Percentiles rank a stretch among this genome's conserved stretches.
Evolutionary conservation across 2,888 invertebrate species (phyloP).

Genomic region (Fragum fragum): DNA sequence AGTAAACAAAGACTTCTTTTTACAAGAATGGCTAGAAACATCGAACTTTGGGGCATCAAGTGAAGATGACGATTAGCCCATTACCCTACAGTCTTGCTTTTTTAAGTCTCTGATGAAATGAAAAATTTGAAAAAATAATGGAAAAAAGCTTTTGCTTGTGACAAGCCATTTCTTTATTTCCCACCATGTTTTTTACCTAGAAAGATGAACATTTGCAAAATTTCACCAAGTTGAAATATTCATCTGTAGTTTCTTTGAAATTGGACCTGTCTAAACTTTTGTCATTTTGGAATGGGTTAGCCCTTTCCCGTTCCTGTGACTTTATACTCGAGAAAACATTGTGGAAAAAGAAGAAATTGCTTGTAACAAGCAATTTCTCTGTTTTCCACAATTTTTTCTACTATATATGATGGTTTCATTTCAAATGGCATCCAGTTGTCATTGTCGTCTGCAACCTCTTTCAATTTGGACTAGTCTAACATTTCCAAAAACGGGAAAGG

Average conservation of each 20-base stretch:
- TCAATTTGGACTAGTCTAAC: no score
- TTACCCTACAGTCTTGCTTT: no score
- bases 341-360: background rate
- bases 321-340: no score
- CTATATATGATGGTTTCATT: no score
- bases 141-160: background rate
- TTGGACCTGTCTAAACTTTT: no score
- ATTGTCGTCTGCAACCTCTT: no score
- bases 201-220: background rate
- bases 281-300: no score
- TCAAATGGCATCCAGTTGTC: no score
- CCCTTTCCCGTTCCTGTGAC: no score
- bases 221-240: background rate
- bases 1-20: background rate
- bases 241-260: background rate
- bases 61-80: no score
- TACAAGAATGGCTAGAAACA: background rate
- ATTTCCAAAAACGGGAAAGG: no score
- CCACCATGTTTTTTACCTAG: background rate
- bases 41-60: background rate
- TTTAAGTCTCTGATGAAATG: no score
- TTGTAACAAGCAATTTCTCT: background rate
- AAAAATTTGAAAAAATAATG: background rate
- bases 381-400: background rate
- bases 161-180: slow-evolving; percentile 6